Evolutionary conservation across 2,797 vertebrate species (phyloP).

Genomic region (Dermochelys coriacea): DNA sequence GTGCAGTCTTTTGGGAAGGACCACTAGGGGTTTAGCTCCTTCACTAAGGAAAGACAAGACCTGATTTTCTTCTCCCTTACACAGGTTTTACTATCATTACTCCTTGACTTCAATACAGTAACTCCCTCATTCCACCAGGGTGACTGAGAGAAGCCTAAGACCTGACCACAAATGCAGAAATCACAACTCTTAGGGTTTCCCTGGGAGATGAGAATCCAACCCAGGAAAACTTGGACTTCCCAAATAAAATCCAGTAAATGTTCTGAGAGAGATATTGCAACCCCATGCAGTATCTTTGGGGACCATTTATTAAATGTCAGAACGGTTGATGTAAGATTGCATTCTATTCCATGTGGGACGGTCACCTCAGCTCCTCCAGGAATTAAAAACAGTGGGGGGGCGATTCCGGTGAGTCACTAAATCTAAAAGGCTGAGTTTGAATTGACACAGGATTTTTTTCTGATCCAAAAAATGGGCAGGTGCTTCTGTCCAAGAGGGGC

Average conservation of each 20-base stretch:
- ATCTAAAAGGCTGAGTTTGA: not conserved
- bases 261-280: not conserved
- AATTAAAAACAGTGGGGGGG: not conserved
- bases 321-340: not conserved
- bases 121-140: not conserved
- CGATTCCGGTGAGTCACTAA: not conserved
- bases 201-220: not conserved
- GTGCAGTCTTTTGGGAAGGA: not conserved
- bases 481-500: not conserved
- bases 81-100: not conserved
- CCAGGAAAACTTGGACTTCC: not conserved
- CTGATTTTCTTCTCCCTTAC: not conserved
- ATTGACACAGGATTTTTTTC: not conserved
- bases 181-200: not conserved
- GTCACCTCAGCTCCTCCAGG: not conserved
- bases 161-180: not conserved
- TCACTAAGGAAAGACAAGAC: not conserved
- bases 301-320: not conserved
- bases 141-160: not conserved
- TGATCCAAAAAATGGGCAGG: not conserved
- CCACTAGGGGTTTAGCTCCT: not conserved
- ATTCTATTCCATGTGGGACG: too few relatives aligned
- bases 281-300: not conserved
- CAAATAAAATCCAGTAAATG: not conserved
- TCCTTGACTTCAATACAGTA: not conserved